phyloP scores from a whole-genome alignment of 2,113 vertebrate genomes.

The Okapia johnstoni region DNA sequence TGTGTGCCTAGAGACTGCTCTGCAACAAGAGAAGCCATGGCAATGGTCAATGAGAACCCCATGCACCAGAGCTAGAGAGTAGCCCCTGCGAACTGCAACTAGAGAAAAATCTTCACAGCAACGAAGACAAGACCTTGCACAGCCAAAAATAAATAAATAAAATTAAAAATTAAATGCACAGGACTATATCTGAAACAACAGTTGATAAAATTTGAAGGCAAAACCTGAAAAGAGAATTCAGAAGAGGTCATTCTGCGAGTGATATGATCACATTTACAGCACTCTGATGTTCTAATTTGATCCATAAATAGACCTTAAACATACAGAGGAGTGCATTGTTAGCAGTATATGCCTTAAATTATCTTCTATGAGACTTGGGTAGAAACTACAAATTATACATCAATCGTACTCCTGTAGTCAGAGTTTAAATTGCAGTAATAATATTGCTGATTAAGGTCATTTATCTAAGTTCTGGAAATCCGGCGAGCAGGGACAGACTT shows the following conservation, averaged over 20 bases:
- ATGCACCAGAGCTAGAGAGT: neutral
- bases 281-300: neutral
- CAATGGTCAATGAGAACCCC: neutral
- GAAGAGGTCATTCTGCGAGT: neutral
- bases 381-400: neutral
- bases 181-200: neutral
- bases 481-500: neutral
- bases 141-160: neutral
- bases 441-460: neutral
- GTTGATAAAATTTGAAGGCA: neutral
- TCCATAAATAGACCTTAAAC: neutral
- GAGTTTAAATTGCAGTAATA: neutral
- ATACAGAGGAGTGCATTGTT: neutral
- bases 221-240: conserved; percentile 1
- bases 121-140: neutral
- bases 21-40: neutral
- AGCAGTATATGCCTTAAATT: neutral
- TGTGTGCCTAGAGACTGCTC: neutral
- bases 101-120: neutral
- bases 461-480: neutral
- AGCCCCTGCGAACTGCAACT: neutral
- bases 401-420: neutral
- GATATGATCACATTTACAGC: neutral
- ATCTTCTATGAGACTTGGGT: neutral
- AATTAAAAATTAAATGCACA: neutral